Evolutionary conservation across 1,140 invertebrate species (phyloP).

Genomic region (Drosophila kikkawai): DNA sequence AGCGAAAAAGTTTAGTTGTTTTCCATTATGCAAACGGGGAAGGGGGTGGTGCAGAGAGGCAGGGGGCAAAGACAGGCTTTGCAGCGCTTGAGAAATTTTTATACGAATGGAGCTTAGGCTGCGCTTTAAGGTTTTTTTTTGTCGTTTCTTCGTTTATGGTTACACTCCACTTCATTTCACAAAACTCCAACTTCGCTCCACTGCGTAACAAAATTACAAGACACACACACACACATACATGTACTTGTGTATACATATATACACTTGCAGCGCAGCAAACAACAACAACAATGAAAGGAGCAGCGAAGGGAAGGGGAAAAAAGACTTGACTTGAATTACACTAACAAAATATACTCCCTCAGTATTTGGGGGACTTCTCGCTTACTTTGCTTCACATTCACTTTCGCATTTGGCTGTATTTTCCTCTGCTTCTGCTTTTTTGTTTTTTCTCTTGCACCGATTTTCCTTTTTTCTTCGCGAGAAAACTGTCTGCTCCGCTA

Average conservation of each 20-base stretch:
- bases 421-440: constrained; percentile 41
- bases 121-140: constrained; percentile 61
- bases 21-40: constrained; percentile 53
- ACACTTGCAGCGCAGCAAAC: constrained; percentile 14
- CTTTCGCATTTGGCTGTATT: constrained; percentile 67
- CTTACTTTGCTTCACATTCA: constrained; percentile 77
- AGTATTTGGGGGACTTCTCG: constrained; percentile 52
- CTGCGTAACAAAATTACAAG: constrained; percentile 79
- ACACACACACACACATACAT: constrained; percentile 27
- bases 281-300: constrained; percentile 18
- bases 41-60: background rate
- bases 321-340: constrained; percentile 64
- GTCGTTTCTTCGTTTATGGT: constrained; percentile 46
- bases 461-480: constrained; percentile 46
- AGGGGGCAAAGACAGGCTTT: constrained; percentile 44
- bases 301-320: background rate
- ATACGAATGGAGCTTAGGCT: constrained; percentile 53
- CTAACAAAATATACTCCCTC: constrained; percentile 41
- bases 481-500: constrained; percentile 24
- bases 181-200: constrained; percentile 68
- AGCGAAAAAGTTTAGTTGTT: constrained; percentile 21
- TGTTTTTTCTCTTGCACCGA: constrained; percentile 70
- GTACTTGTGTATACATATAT: constrained; percentile 13
- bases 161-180: constrained; percentile 75
- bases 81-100: constrained; percentile 63